Evolutionary conservation across 1,140 invertebrate genomes (phyloP), one percentile per base, ranked within the genome.

Genomic region (Saccostrea cuccullata): DNA sequence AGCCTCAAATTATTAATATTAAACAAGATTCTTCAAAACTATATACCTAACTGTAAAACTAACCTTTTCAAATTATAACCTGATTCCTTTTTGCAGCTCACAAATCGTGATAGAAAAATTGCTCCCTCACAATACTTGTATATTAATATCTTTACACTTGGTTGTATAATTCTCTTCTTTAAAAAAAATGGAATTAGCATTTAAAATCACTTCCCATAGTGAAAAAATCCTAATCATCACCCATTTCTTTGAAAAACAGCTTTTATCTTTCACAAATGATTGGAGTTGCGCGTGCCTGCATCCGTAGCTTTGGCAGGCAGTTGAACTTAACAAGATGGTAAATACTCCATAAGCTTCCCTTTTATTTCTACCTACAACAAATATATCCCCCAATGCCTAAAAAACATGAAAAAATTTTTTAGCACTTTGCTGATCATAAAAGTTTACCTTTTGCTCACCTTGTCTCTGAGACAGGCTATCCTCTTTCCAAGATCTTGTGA

Each of bases 211-310:
- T 36, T 77, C 70, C 70, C 70, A 77, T 77, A 77, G 70, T 77
- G 70, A 77, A 77, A 77, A 67, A 77, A 77, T 26, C 70, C 70
- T 77, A 77, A 77, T 77, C 70, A 77, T 26, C 26, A 17, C 70
- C 26, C 70, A 77, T 77, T 77, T 77, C 70, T 77, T 77, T 77
- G 70, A 77, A 77, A 77, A 77, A 77, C 26, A 36, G 70, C 70
- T 77, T 77, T 77, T 77, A 77, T 77, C 70, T 36, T 26, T 77
- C 26, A 77, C 70, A 77, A 77, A 77, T 77, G 70, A 77, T 77
- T 26, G 60, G 70, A 36, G 26, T 30, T 77, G 70, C 70, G 26
- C 26, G 30, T 77, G 70, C 26, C 70, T 77, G 70, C 70, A 77
- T 77, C 70, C 30, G 70, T 77, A 15, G 70, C 30, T 77, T 77